Base-by-base conservation (phyloP, 2,113 vertebrate species). In the Microtus ochrogaster region DNA sequence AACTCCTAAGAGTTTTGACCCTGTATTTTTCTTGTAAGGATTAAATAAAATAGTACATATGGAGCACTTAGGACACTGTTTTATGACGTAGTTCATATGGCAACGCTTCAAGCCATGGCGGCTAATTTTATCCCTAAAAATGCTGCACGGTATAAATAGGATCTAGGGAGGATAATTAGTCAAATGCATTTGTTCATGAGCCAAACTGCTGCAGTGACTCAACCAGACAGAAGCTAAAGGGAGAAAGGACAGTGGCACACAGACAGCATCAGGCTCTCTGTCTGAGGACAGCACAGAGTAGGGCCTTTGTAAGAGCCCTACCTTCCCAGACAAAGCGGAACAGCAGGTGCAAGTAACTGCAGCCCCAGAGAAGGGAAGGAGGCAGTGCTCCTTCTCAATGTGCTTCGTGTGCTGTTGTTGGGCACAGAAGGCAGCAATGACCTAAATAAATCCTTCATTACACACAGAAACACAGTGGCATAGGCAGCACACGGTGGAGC, bases 381-480 rank as follows among this genome's bases (percentile, higher is more conserved):
- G 63, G 36, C 24, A 44, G 36, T 1, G 49, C 12, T 21, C 2
- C 49, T 47, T 52, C 30, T 24, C 39, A 0, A 0, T 17, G 5
- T 1, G 73, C 73, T 84, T 74, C 11, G 7, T 95, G 88, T 44
- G 73, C 49, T 3, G 1, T 47, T 55, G 94, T 87, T 47, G 47
- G 84, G 95, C 89, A 66, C 74, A 81, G 96, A 87, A 90, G 92
- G 95, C 90, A 66, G 93, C 26, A 3, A 81, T 95, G 97, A 97
- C 97, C 96, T 96, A 97, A 97, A 97, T 97, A 96, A 96, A 97
- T 94, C 95, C 94, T 93, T 96, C 96, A 89, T 85, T 81, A 93
- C 87, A 77, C 28, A 63, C 90, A 84, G 83, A 84, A 83, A 84
- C 72, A 6, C 47, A 36, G 58, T 28, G 65, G 79, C 89, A 17